Evolutionary conservation across 37 sponge, comb jelly and placozoan genomes (phyloP), one percentile per base, ranked within the genome.

Genomic region (Amphimedon queenslandica): DNA sequence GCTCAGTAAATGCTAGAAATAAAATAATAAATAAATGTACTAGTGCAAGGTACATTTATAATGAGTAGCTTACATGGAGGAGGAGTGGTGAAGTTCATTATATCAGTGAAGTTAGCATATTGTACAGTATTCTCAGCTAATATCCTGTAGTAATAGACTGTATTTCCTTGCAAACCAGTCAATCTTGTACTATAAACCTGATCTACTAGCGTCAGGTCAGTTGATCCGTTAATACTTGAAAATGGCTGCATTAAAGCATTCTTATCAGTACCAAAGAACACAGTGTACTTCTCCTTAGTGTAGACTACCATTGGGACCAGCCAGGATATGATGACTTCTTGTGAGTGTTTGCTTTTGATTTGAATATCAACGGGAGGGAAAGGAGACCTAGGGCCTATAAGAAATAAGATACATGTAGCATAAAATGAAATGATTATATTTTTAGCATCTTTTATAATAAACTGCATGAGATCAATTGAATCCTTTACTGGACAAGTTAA

Each of bases 311-410:
- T 70, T 3, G 71, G 0, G 8, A 70, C 71, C 10, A 47, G 29
- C 71, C 71, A 70, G 43, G 43, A 3, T 37, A 70, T 51, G 4
- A 21, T 29, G 28, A 70, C 71, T 47, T 47, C 53, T 47, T 47
- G 53, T 47, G 53, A 8, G 13, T 47, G 53, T 47, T 47, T 47
- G 13, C 13, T 13, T 18, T 8, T 47, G 53, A 47, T 47, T 8
- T 8, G 8, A 47, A 47, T 8, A 47, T 47, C 53, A 47, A 47
- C 53, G 13, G 53, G 53, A 18, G 53, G 53, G 13, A 18, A 18
- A 47, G 53, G 53, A 8, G 13, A 47, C 13, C 13, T 47, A 13
- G 53, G 53, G 13, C 53, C 53, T 47, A 47, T 47, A 47, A n/a
- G n/a, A n/a, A n/a, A n/a, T n/a, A n/a, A n/a, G n/a, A n/a, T n/a